phyloP scores from a whole-genome alignment of 2,113 vertebrate species.

The Halcyon malimbica region DNA sequence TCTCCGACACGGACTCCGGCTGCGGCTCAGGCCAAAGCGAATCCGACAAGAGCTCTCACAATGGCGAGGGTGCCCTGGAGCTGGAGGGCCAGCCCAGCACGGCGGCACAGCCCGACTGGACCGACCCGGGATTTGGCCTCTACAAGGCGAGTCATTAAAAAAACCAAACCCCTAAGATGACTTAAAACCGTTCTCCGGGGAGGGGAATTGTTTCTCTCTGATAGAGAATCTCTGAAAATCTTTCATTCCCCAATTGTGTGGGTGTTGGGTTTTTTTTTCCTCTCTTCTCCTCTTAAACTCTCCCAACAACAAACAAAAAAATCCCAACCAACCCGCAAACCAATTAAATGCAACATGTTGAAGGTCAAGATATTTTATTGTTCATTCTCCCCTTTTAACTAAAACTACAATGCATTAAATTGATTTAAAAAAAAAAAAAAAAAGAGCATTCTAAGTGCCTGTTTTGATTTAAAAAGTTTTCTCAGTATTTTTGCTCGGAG shows the following conservation, averaged over 20 bases:
- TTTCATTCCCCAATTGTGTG: neutral
- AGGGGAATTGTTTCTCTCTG: neutral
- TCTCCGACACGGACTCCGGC: conserved; percentile 93
- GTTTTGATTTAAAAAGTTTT: neutral
- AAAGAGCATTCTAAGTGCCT: neutral
- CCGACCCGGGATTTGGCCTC: conserved; percentile 81
- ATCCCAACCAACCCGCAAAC: neutral
- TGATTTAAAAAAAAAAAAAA: neutral
- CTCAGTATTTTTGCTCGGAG: neutral
- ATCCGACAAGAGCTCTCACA: conserved; percentile 91
- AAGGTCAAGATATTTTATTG: neutral
- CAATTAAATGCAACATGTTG: neutral
- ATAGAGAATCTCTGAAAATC: neutral
- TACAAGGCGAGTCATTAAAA: conserved; percentile 80
- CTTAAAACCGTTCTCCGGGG: fast-evolving
- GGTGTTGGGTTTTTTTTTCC: neutral
- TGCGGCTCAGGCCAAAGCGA: conserved; percentile 92
- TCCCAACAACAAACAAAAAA: neutral
- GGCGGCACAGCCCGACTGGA: conserved; percentile 31
- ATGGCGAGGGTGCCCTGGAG: conserved; percentile 82
- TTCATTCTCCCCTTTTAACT: neutral
- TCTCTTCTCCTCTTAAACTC: neutral
- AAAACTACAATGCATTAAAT: neutral
- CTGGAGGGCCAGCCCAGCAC: conserved; percentile 75
- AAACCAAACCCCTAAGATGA: too few relatives aligned